phyloP scores from a whole-genome alignment of 2,888 invertebrate species.

The Cosmopolites sordidus region DNA sequence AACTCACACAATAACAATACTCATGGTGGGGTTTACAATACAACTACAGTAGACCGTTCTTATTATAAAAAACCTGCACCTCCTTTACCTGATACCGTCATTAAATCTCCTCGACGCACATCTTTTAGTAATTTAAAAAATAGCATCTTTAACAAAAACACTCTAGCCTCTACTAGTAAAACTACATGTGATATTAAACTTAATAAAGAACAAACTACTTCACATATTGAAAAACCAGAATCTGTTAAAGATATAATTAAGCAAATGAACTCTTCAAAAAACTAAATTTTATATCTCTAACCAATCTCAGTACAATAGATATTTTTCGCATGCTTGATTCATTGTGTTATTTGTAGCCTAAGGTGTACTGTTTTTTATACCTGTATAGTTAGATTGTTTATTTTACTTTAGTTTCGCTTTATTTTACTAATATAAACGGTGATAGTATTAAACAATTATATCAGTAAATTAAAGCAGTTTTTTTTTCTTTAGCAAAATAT shows the following conservation, averaged over 20 bases:
- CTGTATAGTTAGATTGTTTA: too few relatives aligned
- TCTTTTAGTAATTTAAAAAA: slow-evolving; percentile 42
- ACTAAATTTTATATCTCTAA: background rate
- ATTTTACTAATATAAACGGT: too few relatives aligned
- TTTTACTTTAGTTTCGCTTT: too few relatives aligned
- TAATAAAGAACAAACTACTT: background rate
- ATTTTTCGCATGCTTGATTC: too few relatives aligned
- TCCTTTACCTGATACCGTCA: slow-evolving; percentile 7
- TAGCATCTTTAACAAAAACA: slow-evolving; percentile 20
- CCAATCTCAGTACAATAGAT: too few relatives aligned
- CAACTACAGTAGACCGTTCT: too few relatives aligned
- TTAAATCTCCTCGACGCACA: slow-evolving; percentile 25
- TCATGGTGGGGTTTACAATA: slow-evolving; percentile 1
- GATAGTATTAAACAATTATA: too few relatives aligned
- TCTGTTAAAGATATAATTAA: background rate
- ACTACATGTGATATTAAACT: too few relatives aligned
- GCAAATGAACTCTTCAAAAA: background rate
- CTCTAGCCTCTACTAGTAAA: too few relatives aligned
- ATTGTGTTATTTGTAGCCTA: too few relatives aligned
- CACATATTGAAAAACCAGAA: background rate
- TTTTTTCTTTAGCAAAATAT: slow-evolving; percentile 9
- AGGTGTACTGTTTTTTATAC: too few relatives aligned
- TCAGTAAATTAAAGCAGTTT: background rate
- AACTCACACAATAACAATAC: slow-evolving; percentile 16
- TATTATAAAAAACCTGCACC: slow-evolving; percentile 10